phyloP scores from a whole-genome alignment of 1,140 invertebrate genomes.

The Stenopsyche tienmushanensis region DNA sequence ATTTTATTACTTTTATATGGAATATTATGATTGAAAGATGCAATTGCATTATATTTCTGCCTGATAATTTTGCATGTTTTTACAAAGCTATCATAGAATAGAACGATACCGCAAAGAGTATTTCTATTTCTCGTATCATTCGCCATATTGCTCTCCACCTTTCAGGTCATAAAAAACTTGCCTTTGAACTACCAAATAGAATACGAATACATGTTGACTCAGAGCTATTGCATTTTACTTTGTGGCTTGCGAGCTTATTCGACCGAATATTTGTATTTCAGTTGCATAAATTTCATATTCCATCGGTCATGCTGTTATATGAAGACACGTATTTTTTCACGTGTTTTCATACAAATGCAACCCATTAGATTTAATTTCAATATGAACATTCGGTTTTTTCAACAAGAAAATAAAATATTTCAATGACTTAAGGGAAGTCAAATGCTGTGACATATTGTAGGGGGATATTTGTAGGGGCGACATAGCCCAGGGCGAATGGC shows the following conservation, averaged over 20 bases:
- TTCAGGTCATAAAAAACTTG: slow-evolving; percentile 20
- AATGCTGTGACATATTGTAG: slow-evolving; percentile 7
- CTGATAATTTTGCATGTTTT: no score
- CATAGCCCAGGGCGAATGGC: background rate
- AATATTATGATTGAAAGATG: no score
- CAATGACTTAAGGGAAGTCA: background rate
- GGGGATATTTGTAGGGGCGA: slow-evolving; percentile 9
- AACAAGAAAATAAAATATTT: background rate
- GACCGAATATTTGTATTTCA: background rate
- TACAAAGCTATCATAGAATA: no score
- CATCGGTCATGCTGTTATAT: no score
- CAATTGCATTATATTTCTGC: no score
- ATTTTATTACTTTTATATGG: no score
- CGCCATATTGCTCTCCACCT: slow-evolving; percentile 8
- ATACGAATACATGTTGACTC: slow-evolving; percentile 17
- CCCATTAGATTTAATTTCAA: background rate
- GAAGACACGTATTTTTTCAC: no score
- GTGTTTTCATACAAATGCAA: background rate
- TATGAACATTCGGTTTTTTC: background rate
- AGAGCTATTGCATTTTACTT: background rate
- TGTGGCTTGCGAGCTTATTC: background rate
- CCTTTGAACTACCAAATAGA: slow-evolving; percentile 23
- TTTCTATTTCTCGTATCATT: slow-evolving; percentile 22
- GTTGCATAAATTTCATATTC: no score
- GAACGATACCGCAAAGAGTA: no score